A percentile compares a stretch with the other conserved stretches of the same genome.
phyloP scores from a whole-genome alignment of 2,888 invertebrate species.

The Halictus quadricinctus region DNA sequence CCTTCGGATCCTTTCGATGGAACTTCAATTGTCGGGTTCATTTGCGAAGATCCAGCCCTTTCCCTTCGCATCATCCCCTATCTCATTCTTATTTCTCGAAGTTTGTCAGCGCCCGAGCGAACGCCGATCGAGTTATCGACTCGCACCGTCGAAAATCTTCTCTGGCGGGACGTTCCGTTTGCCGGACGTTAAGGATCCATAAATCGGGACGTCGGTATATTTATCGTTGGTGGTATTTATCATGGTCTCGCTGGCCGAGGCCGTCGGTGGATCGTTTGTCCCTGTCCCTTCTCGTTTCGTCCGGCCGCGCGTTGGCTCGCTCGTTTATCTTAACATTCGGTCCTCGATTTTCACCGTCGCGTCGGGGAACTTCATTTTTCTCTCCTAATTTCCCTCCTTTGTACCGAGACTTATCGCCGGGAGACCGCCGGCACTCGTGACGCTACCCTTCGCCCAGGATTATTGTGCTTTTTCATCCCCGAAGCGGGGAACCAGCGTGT shows the following conservation, averaged over 20 bases:
- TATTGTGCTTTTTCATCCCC: background rate
- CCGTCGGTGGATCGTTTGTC: constrained; percentile 40
- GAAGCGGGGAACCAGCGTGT: background rate
- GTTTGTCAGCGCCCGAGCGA: too few relatives aligned
- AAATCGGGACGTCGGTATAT: constrained; percentile 22
- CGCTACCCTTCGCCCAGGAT: background rate
- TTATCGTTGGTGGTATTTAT: constrained; percentile 51
- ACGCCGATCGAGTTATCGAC: background rate
- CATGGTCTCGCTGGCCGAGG: constrained; percentile 35
- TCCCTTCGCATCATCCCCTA: background rate
- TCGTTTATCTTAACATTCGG: constrained; percentile 50
- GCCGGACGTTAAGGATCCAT: background rate
- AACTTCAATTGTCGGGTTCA: constrained; percentile 17
- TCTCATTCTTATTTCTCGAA: background rate
- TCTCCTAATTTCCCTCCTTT: constrained; percentile 4
- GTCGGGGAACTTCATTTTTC: background rate
- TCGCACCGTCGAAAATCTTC: background rate
- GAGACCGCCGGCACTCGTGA: background rate
- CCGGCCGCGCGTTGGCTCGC: constrained; percentile 17
- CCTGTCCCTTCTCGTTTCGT: constrained; percentile 26
- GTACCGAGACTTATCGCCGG: constrained; percentile 1
- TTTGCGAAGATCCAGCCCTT: constrained; percentile 15
- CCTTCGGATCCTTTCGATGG: background rate
- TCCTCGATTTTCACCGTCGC: constrained; percentile 26
- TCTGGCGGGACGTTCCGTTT: background rate